These are phyloP conservation scores for Mergus octosetaceus DNA, from an alignment of 2,797 vertebrate species.

Conservation along the genomic window DNA sequence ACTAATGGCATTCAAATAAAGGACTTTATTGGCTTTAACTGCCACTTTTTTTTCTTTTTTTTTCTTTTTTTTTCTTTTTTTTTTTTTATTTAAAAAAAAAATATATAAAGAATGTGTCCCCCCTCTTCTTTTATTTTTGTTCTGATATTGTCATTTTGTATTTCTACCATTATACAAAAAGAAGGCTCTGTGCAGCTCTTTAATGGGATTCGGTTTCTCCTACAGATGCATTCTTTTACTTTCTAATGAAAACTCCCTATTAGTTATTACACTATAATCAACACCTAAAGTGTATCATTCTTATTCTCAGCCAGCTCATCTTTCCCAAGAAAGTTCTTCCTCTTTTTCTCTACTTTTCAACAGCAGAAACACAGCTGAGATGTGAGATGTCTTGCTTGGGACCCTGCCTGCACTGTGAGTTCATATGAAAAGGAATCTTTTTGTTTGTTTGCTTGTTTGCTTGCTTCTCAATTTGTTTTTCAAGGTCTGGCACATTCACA, in stretches of 20 bases:
- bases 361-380: not conserved
- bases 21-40: constrained; percentile 81
- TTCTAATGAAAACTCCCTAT: constrained; percentile 28
- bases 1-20: constrained; percentile 88
- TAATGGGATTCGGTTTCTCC: not conserved
- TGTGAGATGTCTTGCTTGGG: constrained; percentile 55
- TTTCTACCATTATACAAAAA: constrained; percentile 32
- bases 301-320: not conserved
- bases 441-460: constrained; percentile 59
- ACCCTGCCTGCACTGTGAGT: constrained; percentile 43
- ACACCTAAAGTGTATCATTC: constrained; percentile 35
- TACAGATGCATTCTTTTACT: not conserved
- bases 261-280: constrained; percentile 50
- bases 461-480: constrained; percentile 51
- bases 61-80: constrained; percentile 7
- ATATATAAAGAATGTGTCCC: not conserved
- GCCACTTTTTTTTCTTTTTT: constrained; percentile 51
- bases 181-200: not conserved
- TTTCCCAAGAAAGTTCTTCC: constrained; percentile 17
- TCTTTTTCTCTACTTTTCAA: not conserved
- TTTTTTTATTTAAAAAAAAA: not conserved
- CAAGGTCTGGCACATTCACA: constrained; percentile 37
- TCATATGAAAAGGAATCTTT: constrained; percentile 57
- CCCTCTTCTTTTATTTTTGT: constrained; percentile 29
- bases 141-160: constrained; percentile 37